Base-by-base conservation (phyloP, 2,888 invertebrate species). In the Polyploca ridens region DNA sequence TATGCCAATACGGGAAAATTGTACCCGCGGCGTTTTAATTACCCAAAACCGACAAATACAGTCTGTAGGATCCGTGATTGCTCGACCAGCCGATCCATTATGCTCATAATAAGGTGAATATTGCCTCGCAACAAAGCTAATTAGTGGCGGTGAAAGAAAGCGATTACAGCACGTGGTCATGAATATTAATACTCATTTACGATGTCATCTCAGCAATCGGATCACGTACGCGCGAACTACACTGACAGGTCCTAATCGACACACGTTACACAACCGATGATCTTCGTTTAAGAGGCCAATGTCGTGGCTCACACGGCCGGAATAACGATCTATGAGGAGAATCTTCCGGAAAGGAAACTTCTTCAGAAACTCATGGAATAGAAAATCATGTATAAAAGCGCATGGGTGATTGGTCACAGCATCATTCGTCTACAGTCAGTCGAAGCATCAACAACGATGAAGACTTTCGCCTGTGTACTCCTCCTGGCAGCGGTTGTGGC, bases 231-330 rank as follows among this genome's bases (percentile, higher is more conserved):
- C 75, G 73, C 76, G 64, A 72, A 81, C 79, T 80, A 90, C 93
- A 93, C 92, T 91, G 91, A 86, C 89, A 85, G 81, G 81, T 86
- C 86, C 90, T 92, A 93, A 92, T 90, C 91, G 90, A 85, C 79
- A 77, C 75, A 77, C 75, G 77, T 93, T 91, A 90, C 89, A 82
- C 90, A 90, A 94, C 78, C 83, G 76, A 82, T 83, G 87, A 90
- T 89, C 87, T 83, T 87, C 86, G 84, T 82, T 80, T 84, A 89
- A 75, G 89, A 83, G 91, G 91, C 91, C 93, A 94, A 93, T 93
- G 93, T 91, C 93, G 86, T 77, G 77, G 80, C 71, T 75, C 84
- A 86, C 89, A 82, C 86, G 83, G 68, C 69, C 82, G 75, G 93
- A 91, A 93, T 93, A 90, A 89, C 90, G 91, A 94, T 88, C 77